These are phyloP conservation scores for Gymnocypris eckloni DNA, from an alignment of 2,797 vertebrate species.

Conservation along the genomic window DNA sequence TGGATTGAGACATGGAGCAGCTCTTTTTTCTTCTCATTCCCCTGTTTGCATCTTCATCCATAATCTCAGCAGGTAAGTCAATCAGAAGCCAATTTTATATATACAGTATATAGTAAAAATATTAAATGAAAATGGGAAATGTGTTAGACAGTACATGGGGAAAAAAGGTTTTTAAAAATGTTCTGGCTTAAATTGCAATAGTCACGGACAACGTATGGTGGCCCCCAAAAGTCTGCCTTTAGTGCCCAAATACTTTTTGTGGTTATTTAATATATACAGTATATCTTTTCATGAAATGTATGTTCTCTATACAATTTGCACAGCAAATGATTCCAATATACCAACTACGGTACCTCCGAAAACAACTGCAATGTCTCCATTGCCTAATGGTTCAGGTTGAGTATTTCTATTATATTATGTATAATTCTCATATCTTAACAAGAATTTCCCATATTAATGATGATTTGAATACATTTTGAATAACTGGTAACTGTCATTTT, in stretches of 20 bases:
- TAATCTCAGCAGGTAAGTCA: conserved; percentile 59
- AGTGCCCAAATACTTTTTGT: not conserved
- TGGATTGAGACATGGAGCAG: conserved; percentile 56
- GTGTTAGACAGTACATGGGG: not conserved
- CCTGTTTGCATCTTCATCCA: conserved; percentile 40
- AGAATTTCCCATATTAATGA: not conserved
- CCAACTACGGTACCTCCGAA: not conserved
- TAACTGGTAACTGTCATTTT: not conserved
- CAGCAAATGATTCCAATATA: conserved; percentile 18
- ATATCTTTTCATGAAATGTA: not conserved
- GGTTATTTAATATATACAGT: not conserved
- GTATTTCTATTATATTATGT: conserved; percentile 1
- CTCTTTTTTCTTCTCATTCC: conserved; percentile 36
- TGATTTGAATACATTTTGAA: not conserved
- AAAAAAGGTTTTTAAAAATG: no score
- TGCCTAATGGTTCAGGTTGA: not conserved
- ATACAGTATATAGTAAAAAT: not conserved
- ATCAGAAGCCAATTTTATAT: not conserved
- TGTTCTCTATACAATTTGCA: not conserved
- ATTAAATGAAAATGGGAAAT: not conserved
- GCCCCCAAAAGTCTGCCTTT: not conserved
- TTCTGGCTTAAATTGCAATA: not conserved
- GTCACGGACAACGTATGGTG: not conserved
- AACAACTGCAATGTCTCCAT: not conserved
- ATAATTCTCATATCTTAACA: not conserved